Evolutionary conservation across 2,888 invertebrate species (phyloP).

Genomic region (Calephelis perditalis): DNA sequence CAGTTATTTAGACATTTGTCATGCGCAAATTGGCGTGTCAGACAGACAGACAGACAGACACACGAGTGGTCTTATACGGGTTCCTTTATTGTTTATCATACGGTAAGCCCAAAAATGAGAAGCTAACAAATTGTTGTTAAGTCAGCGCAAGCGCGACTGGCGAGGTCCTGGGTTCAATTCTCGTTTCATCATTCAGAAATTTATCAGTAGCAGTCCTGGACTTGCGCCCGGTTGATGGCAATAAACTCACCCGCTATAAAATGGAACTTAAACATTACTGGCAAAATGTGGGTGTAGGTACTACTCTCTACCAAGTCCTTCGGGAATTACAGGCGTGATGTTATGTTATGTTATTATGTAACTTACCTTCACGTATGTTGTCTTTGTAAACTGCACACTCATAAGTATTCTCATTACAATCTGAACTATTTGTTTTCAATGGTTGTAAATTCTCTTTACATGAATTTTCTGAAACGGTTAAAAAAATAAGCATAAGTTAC

Average conservation of each 20-base stretch:
- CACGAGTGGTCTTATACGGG: slow-evolving; percentile 12
- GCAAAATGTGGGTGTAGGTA: slow-evolving; percentile 8
- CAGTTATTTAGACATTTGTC: neutral
- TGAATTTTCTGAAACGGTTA: slow-evolving; percentile 16
- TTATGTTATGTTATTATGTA: slow-evolving; percentile 5
- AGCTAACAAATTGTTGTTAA: too few species aligned
- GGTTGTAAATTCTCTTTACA: slow-evolving; percentile 18
- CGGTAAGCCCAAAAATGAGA: slow-evolving; percentile 9
- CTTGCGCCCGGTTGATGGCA: too few species aligned
- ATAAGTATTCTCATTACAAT: slow-evolving; percentile 16
- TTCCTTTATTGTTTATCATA: slow-evolving; percentile 15
- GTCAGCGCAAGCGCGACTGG: too few species aligned
- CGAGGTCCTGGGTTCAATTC: too few species aligned
- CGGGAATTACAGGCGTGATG: neutral
- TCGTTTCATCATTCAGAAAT: too few species aligned
- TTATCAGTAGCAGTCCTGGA: too few species aligned
- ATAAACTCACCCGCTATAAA: neutral
- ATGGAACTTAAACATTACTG: slow-evolving; percentile 12
- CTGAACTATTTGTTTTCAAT: slow-evolving; percentile 15
- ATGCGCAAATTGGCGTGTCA: neutral
- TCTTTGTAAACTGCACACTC: slow-evolving; percentile 18
- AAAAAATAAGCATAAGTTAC: too few species aligned
- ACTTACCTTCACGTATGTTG: slow-evolving; percentile 17
- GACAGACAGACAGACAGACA: neutral
- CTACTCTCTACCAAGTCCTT: neutral